Evolutionary conservation across 1,140 invertebrate species (phyloP), one percentile per base, ranked within the genome.

Genomic region (Charaxes varanes): DNA sequence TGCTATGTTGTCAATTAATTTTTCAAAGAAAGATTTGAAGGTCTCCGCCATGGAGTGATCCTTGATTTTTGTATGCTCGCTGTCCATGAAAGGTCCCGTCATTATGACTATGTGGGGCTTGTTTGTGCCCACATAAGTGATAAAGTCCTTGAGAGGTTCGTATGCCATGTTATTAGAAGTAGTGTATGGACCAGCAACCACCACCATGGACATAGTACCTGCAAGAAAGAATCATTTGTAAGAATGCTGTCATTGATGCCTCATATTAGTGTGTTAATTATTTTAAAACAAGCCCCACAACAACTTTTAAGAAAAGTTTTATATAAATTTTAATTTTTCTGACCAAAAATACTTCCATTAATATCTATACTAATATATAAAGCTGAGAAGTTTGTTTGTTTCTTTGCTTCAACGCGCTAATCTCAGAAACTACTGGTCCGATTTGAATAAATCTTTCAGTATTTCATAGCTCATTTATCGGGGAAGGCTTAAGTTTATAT

Each of bases 141-240:
- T 78, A 1, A 97, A 80, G 62, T 96, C 93, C 47, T 89, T 88
- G 6, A 97, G 78, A 0, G 95, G 94, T 54, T 96, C 91, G 73
- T 92, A 97, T 1, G 86, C 68, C 32, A 95, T 66, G 62, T 91
- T 92, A 34, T 94, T 91, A 4, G 87, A 86, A 1, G 90, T 87
- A 0, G 94, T 93, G 55, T 92, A 97, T 0, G 95, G 95, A 4
- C 95, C 96, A 13, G 90, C 87, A 6, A 91, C 94, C 6, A 95
- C 79, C 6, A 95, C 83, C 15, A 97, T 83, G 57, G 89, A 88
- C 7, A 96, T 41, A 22, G 85, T 81, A 28, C 86, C 88, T 83
- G 45, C 11, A 71, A 73, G 24, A 7, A 31, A 31, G 13, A 15
- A 14, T 18, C 6, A 19, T 15, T 15, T 23, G 12, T 21, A 27